These are phyloP conservation scores for Perithous albicinctus DNA, from an alignment of 2,888 invertebrate species.

Conservation along the genomic window DNA sequence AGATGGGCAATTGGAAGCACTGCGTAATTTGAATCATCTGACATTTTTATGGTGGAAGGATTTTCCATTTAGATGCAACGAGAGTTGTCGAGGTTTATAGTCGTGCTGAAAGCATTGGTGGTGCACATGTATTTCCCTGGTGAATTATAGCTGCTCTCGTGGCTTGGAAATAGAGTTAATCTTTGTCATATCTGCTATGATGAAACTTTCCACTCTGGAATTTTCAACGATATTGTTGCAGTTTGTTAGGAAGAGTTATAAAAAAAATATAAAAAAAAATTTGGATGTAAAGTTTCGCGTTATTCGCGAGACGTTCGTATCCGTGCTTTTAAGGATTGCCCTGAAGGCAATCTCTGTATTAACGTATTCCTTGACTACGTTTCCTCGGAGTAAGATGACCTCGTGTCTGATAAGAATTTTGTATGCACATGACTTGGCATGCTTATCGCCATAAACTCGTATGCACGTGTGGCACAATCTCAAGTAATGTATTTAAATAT, in stretches of 20 bases:
- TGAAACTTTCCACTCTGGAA: background rate
- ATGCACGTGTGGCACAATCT: background rate
- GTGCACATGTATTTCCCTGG: background rate
- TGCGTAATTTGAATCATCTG: background rate
- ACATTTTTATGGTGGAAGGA: background rate
- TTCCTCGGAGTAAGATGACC: background rate
- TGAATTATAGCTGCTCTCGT: background rate
- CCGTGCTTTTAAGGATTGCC: background rate
- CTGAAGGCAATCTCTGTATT: background rate
- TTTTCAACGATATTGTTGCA: background rate
- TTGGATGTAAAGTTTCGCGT: background rate
- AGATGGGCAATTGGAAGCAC: too few species aligned
- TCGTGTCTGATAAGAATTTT: constrained; percentile 19
- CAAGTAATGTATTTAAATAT: background rate
- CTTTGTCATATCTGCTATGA: background rate
- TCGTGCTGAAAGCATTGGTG: background rate
- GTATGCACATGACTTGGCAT: background rate
- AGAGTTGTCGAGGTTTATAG: background rate
- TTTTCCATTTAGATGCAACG: constrained; percentile 14
- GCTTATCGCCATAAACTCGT: background rate
- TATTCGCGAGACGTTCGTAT: background rate
- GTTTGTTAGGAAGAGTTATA: background rate
- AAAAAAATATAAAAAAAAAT: background rate
- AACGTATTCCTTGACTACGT: background rate
- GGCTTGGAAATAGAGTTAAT: background rate